A percentile compares a stretch with the other conserved stretches of the same genome.
These are phyloP conservation scores for Thinocorus orbignyianus DNA, from an alignment of 2,113 vertebrate genomes.

Conservation along the genomic window DNA sequence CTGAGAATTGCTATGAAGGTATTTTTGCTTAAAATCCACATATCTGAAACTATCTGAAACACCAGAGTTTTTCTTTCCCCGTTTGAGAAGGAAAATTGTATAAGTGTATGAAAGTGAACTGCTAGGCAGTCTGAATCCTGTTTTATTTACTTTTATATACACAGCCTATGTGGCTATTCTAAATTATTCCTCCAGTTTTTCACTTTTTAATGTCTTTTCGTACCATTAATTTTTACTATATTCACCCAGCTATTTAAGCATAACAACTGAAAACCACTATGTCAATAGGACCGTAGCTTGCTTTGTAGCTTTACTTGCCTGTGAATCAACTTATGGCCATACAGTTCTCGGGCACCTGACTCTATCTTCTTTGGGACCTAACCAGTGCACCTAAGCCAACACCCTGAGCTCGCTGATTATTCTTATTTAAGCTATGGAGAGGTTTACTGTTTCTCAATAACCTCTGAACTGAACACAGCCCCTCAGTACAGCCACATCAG, in stretches of 20 bases:
- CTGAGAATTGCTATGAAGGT: neutral
- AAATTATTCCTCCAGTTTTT: neutral
- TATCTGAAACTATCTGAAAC: neutral
- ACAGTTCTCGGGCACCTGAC: neutral
- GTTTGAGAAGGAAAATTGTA: neutral
- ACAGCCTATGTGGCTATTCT: neutral
- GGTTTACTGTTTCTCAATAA: neutral
- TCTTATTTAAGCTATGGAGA: neutral
- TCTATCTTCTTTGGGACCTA: neutral
- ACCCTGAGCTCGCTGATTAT: neutral
- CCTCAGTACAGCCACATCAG: neutral
- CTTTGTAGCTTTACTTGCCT: neutral
- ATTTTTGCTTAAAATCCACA: neutral
- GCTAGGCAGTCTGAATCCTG: neutral
- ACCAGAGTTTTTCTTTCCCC: neutral
- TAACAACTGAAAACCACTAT: neutral
- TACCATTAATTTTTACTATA: neutral
- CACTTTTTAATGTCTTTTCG: neutral
- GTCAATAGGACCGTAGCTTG: neutral
- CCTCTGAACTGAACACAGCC: neutral
- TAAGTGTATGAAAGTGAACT: neutral
- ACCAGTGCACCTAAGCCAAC: neutral
- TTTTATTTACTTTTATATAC: neutral
- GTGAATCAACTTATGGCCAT: neutral
- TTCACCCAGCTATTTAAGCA: neutral